Conservation (phyloP, 1,140 invertebrate genomes). For the Tetramorium parvispinum region DNA sequence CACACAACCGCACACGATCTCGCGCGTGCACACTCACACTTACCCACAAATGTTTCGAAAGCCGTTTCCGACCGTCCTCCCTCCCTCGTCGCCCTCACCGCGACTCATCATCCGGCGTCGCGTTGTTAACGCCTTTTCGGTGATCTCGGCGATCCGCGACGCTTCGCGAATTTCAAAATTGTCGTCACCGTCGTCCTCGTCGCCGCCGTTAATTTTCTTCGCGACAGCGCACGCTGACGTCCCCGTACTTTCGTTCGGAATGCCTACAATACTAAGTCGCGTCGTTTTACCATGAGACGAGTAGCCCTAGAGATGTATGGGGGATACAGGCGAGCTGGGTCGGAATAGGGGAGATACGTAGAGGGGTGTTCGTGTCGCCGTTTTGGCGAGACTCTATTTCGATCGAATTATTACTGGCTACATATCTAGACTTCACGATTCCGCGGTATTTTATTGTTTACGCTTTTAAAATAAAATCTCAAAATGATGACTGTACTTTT, state of each 20-base stretch:
- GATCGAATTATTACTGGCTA: constrained; percentile 29
- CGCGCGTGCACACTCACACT: constrained; percentile 51
- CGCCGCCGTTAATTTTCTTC: constrained; percentile 61
- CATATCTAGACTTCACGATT: background rate
- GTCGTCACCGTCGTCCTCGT: constrained; percentile 28
- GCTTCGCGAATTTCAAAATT: constrained; percentile 46
- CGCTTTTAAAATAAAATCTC: background rate
- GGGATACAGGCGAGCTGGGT: constrained; percentile 43
- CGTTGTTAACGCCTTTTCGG: constrained; percentile 35
- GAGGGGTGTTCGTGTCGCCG: constrained; percentile 24
- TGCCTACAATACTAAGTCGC: constrained; percentile 31
- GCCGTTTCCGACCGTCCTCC: constrained; percentile 14
- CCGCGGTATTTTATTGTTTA: background rate
- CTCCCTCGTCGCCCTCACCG: background rate
- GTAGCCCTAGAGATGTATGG: constrained; percentile 42
- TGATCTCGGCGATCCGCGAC: constrained; percentile 9
- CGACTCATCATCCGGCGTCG: constrained; percentile 32
- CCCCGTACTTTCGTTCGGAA: constrained; percentile 44
- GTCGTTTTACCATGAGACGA: constrained; percentile 17
- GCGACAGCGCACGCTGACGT: constrained; percentile 60
- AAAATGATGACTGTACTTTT: background rate
- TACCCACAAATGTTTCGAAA: constrained; percentile 72
- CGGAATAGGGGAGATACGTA: constrained; percentile 52
- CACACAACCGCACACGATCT: constrained; percentile 58
- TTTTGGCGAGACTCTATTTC: constrained; percentile 12